Percentiles rank a stretch among this genome's conserved stretches.
These are phyloP conservation scores for Mythimna lalbum DNA, from an alignment of 2,888 invertebrate genomes.

Conservation along the genomic window DNA sequence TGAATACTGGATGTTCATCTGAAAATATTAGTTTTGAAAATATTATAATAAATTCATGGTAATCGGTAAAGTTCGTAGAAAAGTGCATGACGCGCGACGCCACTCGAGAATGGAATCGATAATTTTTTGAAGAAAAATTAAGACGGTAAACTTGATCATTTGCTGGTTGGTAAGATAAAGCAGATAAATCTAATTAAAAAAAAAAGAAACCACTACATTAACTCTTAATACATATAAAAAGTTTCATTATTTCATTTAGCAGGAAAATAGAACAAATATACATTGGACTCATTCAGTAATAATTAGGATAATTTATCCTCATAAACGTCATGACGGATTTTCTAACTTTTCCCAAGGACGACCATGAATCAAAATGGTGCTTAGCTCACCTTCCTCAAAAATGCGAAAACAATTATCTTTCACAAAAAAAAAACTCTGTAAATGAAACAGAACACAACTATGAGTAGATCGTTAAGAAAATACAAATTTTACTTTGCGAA, in stretches of 20 bases:
- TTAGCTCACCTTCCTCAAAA: background rate
- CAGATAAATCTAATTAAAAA: background rate
- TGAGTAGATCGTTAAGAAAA: constrained; percentile 1
- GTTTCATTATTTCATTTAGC: background rate
- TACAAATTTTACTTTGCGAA: constrained; percentile 24
- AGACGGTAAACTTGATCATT: too few species aligned
- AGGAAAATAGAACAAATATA: constrained; percentile 19
- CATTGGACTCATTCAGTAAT: constrained; percentile 25
- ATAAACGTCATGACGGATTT: constrained; percentile 21
- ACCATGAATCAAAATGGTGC: constrained; percentile 12
- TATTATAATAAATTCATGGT: background rate
- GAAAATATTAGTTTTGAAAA: background rate
- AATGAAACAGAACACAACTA: background rate
- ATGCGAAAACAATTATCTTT: background rate
- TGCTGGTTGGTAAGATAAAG: background rate
- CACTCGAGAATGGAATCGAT: too few species aligned
- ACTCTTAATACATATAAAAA: background rate
- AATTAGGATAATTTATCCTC: constrained; percentile 44
- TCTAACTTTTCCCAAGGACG: constrained; percentile 33
- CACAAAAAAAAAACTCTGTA: background rate
- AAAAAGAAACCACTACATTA: background rate
- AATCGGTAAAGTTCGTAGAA: background rate
- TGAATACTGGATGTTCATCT: background rate
- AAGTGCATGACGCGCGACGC: too few species aligned
- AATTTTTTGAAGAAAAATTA: too few species aligned